A percentile compares a stretch with the other conserved stretches of the same genome.
phyloP scores from a whole-genome alignment of 1,140 invertebrate genomes.

The Trichomalopsis sarcophagae region DNA sequence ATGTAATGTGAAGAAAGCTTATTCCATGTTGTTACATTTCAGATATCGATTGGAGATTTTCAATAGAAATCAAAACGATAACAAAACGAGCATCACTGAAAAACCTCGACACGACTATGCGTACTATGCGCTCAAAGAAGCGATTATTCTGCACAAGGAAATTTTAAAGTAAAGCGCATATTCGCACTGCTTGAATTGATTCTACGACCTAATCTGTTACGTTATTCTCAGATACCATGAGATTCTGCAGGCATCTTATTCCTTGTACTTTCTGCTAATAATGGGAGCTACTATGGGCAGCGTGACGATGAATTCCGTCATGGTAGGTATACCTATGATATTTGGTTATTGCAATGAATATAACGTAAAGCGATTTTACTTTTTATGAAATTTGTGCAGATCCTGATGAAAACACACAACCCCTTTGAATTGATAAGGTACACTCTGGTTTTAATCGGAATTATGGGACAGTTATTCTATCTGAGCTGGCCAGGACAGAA shows the following conservation, averaged over 20 bases:
- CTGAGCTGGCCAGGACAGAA: constrained; percentile 54
- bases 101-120: not conserved
- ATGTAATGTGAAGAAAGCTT: no score
- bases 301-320: not conserved
- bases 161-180: not conserved
- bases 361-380: not conserved
- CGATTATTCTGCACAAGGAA: not conserved
- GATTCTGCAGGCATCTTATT: not conserved
- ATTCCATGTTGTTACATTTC: no score
- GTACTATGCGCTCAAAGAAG: not conserved
- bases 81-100: no score
- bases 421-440: constrained; percentile 10
- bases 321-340: not conserved
- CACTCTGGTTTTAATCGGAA: constrained; percentile 25
- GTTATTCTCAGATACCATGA: not conserved
- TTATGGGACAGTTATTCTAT: constrained; percentile 53
- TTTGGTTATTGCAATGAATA: no score
- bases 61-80: not conserved
- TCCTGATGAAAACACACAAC: not conserved
- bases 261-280: not conserved
- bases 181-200: not conserved
- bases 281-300: not conserved
- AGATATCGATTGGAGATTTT: not conserved
- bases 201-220: not conserved
- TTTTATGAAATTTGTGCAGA: not conserved